Evolutionary conservation across 2,113 vertebrate species (phyloP), one percentile per base, ranked within the genome.

Genomic region (Gadus chalcogrammus): DNA sequence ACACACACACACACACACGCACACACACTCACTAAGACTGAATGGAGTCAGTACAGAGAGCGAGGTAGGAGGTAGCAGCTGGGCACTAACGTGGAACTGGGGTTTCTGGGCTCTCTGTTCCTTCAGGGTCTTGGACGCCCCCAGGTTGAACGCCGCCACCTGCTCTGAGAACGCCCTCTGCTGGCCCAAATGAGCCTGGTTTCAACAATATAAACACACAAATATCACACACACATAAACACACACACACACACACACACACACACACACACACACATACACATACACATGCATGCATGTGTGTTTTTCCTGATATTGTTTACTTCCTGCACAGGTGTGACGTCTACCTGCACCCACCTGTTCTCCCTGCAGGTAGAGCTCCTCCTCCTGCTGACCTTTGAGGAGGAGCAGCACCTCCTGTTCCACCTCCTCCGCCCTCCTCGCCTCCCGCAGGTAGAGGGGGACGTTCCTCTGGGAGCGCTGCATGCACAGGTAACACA

Each of bases 401-500:
- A 93, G 83, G 38, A 91, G 84, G 28, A 94, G 31, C 3, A 91
- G 63, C 15, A 73, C 77, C 52, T 92, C 90, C 8, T 92, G 88
- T 11, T 85, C 84, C 52, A 72, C 70, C 20, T 94, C 92, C 42
- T 85, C 82, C n/a, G 65, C 86, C 75, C 69, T 80, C 55, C 65
- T 87, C 74, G 93, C 90, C 9, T 90, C 85, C 2, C 68, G 59
- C 53, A 79, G 58, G 67, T 86, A 88, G 18, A 91, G 52, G 0
- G 91, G 90, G 3, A 86, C 48, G 61, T 92, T 94, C 27, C 83
- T 84, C 24, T 91, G 88, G 11, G 88, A 88, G n/a, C 92, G 87
- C 79, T 95, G 93, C 88, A 93, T 88, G 74, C 94, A 95, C 59
- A 94, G 73, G 67, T 94, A 93, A 78, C 94, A 58, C 55, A 58